Conservation (phyloP, 2,888 invertebrate genomes). For the Dendrolimus houi region DNA sequence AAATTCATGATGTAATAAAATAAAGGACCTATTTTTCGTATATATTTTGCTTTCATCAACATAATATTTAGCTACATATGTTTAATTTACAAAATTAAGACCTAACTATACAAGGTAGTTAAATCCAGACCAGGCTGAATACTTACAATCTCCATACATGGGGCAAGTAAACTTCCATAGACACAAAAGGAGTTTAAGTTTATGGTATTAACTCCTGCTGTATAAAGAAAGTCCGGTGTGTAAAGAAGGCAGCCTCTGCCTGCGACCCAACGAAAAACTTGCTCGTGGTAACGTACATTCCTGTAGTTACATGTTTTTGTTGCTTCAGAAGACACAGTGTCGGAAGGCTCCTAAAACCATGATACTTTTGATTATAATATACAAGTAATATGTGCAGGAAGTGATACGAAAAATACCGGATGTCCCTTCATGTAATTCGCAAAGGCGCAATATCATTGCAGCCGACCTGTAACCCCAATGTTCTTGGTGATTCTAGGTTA, state of each 20-base stretch:
- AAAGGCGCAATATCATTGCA: too few species aligned
- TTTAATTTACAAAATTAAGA: too few species aligned
- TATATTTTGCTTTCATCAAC: too few species aligned
- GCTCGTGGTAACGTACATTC: constrained; percentile 51
- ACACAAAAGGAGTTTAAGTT: constrained; percentile 47
- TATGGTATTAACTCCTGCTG: constrained; percentile 42
- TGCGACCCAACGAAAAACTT: constrained; percentile 62
- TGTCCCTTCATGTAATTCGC: too few species aligned
- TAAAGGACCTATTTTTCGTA: too few species aligned
- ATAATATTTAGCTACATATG: too few species aligned
- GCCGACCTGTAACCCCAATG: too few species aligned
- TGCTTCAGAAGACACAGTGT: constrained; percentile 31
- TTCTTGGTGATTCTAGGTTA: too few species aligned
- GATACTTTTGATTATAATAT: not conserved
- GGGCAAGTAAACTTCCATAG: constrained; percentile 49
- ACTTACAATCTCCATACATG: constrained; percentile 64
- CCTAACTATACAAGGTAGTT: too few species aligned
- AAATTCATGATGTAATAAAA: too few species aligned
- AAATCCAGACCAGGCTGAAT: not conserved
- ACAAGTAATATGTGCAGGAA: too few species aligned
- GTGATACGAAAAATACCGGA: too few species aligned
- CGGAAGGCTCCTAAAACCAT: constrained; percentile 42
- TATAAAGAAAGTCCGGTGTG: constrained; percentile 54
- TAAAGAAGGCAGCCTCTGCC: constrained; percentile 60
- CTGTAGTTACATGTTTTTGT: constrained; percentile 56